phyloP scores from a whole-genome alignment of 2,113 vertebrate genomes.

The Pseudorectes ferrugineus region DNA sequence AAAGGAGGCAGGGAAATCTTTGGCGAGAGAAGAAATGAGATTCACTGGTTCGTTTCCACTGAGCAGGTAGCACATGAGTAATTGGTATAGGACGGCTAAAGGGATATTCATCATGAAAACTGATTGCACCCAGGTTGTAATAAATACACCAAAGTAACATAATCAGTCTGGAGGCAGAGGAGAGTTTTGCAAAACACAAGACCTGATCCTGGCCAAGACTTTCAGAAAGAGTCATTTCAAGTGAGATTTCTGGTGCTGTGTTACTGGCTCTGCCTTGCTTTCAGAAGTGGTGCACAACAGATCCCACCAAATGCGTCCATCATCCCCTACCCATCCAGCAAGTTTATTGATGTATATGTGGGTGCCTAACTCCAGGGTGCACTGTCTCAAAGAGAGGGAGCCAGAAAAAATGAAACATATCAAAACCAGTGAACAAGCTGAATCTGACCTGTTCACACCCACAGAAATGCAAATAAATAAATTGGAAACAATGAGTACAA shows the following conservation, averaged over 20 bases:
- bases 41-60: neutral
- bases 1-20: constrained; percentile 2
- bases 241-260: neutral
- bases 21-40: neutral
- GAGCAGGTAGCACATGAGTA: neutral
- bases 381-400: neutral
- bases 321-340: neutral
- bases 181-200: neutral
- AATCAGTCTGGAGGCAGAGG: neutral
- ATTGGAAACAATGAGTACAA: neutral
- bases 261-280: neutral
- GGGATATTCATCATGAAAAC: neutral
- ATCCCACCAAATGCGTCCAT: accelerated
- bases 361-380: neutral
- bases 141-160: neutral
- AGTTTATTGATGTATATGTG: accelerated
- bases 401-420: neutral
- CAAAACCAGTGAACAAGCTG: neutral
- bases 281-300: accelerated
- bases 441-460: neutral
- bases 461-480: neutral
- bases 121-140: neutral
- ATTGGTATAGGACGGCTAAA: neutral
- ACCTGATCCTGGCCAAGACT: neutral
- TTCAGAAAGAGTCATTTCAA: neutral